Base-by-base conservation (phyloP, 2,797 vertebrate species). In the Cuniculus paca region DNA sequence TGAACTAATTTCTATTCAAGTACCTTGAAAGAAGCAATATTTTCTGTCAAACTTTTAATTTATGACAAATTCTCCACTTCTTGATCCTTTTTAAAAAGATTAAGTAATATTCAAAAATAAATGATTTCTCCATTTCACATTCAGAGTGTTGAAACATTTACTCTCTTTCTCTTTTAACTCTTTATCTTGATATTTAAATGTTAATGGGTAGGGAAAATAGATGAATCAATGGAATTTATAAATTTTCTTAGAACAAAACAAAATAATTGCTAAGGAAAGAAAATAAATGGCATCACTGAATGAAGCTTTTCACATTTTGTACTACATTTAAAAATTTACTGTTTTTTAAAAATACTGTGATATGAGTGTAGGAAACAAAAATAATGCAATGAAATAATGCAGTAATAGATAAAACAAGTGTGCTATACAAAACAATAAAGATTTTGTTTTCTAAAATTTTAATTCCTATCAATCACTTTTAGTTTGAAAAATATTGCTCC, bases 1-100 rank as follows among this genome's bases (percentile, higher is more conserved):
- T 80, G 22, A 94, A 96, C 90, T 97, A 90, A 83, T 82, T 83
- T 83, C 13, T 50, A 50, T 82, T 92, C 28, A 91, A 93, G 77
- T 89, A 77, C 9, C 24, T 86, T 92, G n/a, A 95, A 95, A 88
- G 85, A 96, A 96, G 74, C 36, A 94, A n/a, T 80, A 91, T 89
- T 97, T 94, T 14, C 50, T 13, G 90, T 92, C 56, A 95, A 95
- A 92, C 81, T 92, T 95, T 56, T 94, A 83, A 91, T 36, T 90
- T 74, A 79, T 5, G 28, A 80, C 91, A 82, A 45, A 70, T 39
- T 81, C 45, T 74, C 65, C 88, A 85, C 90, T 75, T 94, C 20
- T 91, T 94, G 31, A 80, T 61, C 82, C 10, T 77, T 94, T 89
- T n/a, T 95, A 2, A 91, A 86, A 91, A 36, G 50, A 65, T 63